These are phyloP conservation scores for Tychaedon coryphoeus DNA, from an alignment of 2,113 vertebrate species.

Conservation along the genomic window DNA sequence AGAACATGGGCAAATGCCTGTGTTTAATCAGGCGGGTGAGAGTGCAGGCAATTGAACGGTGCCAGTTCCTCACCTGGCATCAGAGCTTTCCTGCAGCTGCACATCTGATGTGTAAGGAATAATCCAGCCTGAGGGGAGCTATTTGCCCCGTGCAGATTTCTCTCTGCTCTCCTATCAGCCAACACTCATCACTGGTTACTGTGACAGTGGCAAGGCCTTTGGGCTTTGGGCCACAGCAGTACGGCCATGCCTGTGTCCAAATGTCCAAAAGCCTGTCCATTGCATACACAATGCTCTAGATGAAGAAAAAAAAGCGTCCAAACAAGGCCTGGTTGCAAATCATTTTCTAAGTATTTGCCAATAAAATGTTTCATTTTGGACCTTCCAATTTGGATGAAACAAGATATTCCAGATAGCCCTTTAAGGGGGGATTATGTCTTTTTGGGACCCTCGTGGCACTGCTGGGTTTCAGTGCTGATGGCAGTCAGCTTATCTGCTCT, in stretches of 20 bases:
- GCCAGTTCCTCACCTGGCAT: neutral
- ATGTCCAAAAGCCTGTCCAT: neutral
- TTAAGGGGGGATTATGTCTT: neutral
- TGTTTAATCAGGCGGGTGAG: neutral
- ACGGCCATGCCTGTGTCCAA: neutral
- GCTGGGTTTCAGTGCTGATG: neutral
- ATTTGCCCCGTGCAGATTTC: neutral
- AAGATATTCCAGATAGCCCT: neutral
- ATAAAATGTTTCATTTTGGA: neutral
- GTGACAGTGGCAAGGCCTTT: neutral
- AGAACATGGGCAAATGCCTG: neutral
- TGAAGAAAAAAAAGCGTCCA: neutral
- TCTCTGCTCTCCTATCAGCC: neutral
- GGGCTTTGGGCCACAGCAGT: neutral
- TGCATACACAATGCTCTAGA: neutral
- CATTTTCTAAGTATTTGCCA: neutral
- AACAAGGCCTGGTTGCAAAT: neutral
- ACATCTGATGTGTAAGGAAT: neutral
- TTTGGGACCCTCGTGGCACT: neutral
- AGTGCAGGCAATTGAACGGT: neutral
- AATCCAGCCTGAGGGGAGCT: neutral
- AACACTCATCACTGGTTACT: accelerated
- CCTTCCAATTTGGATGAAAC: neutral
- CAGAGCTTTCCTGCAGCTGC: neutral
- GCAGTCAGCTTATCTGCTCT: neutral